These are phyloP conservation scores for Chalcis sispes DNA, from an alignment of 2,888 invertebrate genomes.

Conservation along the genomic window DNA sequence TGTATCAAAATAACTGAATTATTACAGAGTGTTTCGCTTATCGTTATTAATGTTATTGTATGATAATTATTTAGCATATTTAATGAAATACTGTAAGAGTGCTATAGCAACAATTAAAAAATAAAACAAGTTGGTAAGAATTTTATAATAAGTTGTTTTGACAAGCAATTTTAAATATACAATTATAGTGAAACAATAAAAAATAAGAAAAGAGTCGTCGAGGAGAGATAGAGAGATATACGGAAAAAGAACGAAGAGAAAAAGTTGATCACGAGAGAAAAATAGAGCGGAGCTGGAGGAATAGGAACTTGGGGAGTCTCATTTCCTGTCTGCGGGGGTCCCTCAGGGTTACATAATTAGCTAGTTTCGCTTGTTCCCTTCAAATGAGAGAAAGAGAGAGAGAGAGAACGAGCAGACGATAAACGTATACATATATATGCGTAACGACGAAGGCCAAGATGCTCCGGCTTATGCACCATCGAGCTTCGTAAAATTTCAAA, in stretches of 20 bases:
- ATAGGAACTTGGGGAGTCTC: conserved; percentile 71
- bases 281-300: conserved; percentile 37
- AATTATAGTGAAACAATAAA: not conserved
- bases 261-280: conserved; percentile 27
- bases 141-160: too few relatives aligned
- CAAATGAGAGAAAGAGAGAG: conserved; percentile 38
- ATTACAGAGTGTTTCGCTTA: too few relatives aligned
- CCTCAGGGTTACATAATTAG: conserved; percentile 74
- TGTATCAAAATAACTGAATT: too few relatives aligned
- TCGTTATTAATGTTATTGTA: too few relatives aligned
- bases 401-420: conserved; percentile 2
- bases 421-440: not conserved
- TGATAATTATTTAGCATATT: too few relatives aligned
- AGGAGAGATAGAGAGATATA: conserved; percentile 4
- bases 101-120: too few relatives aligned
- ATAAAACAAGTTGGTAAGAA: too few relatives aligned
- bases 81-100: too few relatives aligned
- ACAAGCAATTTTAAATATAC: too few relatives aligned
- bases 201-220: not conserved
- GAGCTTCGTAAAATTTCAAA: conserved; percentile 44
- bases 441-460: too few relatives aligned
- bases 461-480: not conserved
- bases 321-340: conserved; percentile 75
- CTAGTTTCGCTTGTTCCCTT: conserved; percentile 67
- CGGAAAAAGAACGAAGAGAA: conserved; percentile 6